These are phyloP conservation scores for Xestia sexstrigata DNA, from an alignment of 2,888 invertebrate genomes.

Conservation along the genomic window DNA sequence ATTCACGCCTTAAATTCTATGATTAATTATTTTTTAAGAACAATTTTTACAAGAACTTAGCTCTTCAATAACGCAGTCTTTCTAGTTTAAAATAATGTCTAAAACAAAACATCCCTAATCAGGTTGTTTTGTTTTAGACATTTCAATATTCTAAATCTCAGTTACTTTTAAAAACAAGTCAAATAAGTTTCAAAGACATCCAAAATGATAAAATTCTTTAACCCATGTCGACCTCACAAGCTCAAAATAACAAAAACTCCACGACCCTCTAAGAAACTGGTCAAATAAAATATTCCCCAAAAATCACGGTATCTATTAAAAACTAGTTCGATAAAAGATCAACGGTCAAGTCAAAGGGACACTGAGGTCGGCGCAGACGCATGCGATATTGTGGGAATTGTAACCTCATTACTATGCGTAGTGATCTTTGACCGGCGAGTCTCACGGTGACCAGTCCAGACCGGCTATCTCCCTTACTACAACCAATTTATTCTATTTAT, in stretches of 20 bases:
- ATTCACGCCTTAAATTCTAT: background rate
- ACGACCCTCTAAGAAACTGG: slow-evolving; percentile 36
- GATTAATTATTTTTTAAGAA: background rate
- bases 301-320: slow-evolving; percentile 52
- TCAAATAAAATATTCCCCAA: slow-evolving; percentile 30
- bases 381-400: slow-evolving; percentile 82
- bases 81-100: background rate
- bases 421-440: slow-evolving; percentile 81
- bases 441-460: slow-evolving; percentile 84
- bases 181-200: background rate
- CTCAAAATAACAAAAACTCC: slow-evolving; percentile 2
- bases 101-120: too few species aligned
- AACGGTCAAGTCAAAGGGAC: slow-evolving; percentile 83
- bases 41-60: too few species aligned
- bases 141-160: too few species aligned
- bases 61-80: background rate
- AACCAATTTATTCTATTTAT: slow-evolving; percentile 79
- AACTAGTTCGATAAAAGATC: slow-evolving; percentile 78
- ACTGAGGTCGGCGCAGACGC: slow-evolving; percentile 78
- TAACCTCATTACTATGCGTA: slow-evolving; percentile 66
- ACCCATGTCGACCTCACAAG: slow-evolving; percentile 6
- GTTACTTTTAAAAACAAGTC: background rate
- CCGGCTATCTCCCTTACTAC: slow-evolving; percentile 72
- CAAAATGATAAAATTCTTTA: background rate
- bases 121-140: too few species aligned